Evolutionary conservation across 2,797 vertebrate genomes (phyloP), one percentile per base, ranked within the genome.

Genomic region (Apogon hyalosoma): DNA sequence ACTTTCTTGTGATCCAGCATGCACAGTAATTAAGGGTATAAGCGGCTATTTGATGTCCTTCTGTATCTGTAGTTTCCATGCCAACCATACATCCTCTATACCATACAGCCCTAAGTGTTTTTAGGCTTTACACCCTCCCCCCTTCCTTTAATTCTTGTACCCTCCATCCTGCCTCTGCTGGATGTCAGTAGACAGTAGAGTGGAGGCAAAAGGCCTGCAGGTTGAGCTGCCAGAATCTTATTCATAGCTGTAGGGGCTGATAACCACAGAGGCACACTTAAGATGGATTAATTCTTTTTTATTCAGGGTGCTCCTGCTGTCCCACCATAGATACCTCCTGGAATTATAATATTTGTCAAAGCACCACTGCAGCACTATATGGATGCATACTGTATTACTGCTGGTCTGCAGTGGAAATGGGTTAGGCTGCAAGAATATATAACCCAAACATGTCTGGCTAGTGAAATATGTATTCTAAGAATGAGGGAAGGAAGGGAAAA

Each of bases 61-160:
- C 13, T 24, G 59, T 43, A 52, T 33, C 56, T 3, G n/a, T 31
- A 19, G 81, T 86, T 85, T 69, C 82, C 64, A 73, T 79, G 70
- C 46, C 79, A 77, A 84, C 70, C 73, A 61, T 73, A 83, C 53
- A 38, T 55, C 43, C 64, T 61, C 54, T 38, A 67, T 66, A 36
- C 33, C 4, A 3, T 48, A 11, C 28, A n/a, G 7, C 21, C 28
- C 2, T 63, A 5, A 53, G 50, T 65, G 62, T 24, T 39, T 46
- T 73, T 10, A 41, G 7, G 64, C 61, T 49, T 11, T 11, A 31
- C 60, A 19, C 7, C 7, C 47, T 18, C 57, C 45, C 56, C 53
- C 68, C 12, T 38, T 54, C 24, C 18, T 47, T 16, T 11, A 47
- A 18, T 15, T 11, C 56, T 33, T 6, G 43, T 43, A 33, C 31